Evolutionary conservation across 92 coral and sea anemone species (phyloP).

Genomic region (Heteractis magnifica): DNA sequence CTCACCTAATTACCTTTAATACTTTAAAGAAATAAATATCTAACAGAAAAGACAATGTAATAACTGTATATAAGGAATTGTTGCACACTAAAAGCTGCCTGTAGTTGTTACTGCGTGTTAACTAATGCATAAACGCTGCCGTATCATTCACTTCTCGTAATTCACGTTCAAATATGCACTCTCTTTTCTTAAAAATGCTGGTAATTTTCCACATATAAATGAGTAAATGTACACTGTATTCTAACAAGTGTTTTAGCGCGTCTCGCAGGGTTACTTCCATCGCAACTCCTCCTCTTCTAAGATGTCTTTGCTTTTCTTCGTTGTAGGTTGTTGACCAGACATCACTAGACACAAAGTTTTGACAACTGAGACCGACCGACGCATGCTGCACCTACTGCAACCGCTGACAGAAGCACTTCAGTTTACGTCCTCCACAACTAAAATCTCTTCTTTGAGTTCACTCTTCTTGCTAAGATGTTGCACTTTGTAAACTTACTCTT

Average conservation of each 20-base stretch:
- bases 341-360: constrained; percentile 35
- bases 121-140: not conserved
- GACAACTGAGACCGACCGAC: not conserved
- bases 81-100: not conserved
- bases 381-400: not conserved
- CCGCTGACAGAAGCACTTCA: not conserved
- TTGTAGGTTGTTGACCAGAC: constrained; percentile 38
- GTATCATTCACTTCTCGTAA: not conserved
- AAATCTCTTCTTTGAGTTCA: not conserved
- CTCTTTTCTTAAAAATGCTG: not conserved
- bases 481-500: not conserved
- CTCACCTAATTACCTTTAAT: not conserved
- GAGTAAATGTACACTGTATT: too few species aligned
- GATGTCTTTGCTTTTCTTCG: constrained; percentile 26
- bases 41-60: not conserved
- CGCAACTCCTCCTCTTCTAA: not conserved
- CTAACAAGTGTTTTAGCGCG: not conserved
- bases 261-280: not conserved
- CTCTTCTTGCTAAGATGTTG: not conserved
- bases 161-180: not conserved
- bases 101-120: not conserved
- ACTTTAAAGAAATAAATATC: not conserved
- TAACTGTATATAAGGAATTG: not conserved
- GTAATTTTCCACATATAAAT: not conserved
- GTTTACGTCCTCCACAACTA: not conserved